Conservation (phyloP, 2,797 vertebrate genomes). For the Gadopsis marmoratus region DNA sequence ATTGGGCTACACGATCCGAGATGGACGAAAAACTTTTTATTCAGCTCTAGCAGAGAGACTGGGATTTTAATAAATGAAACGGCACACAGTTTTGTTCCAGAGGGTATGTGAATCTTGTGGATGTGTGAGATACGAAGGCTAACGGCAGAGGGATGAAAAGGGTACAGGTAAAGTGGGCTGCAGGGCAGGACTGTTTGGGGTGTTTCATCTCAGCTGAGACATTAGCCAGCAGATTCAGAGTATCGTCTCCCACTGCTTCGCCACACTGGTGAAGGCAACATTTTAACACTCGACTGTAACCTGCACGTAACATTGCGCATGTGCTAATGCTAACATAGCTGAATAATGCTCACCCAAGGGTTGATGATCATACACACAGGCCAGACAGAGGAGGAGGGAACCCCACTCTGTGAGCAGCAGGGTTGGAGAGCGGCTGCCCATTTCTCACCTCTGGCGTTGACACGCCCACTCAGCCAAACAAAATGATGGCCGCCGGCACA, state of each 20-base stretch:
- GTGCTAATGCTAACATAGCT: constrained; percentile 32
- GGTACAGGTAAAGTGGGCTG: background rate
- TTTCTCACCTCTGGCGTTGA: constrained; percentile 32
- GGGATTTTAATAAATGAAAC: constrained; percentile 13
- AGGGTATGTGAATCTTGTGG: background rate
- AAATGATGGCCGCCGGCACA: constrained; percentile 44
- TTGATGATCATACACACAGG: constrained; percentile 41
- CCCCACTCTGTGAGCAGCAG: constrained; percentile 32
- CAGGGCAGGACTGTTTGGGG: background rate
- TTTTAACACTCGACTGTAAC: constrained; percentile 38
- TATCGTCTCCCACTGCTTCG: constrained; percentile 12
- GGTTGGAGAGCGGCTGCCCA: constrained; percentile 12
- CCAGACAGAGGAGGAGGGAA: constrained; percentile 33
- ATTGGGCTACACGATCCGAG: background rate
- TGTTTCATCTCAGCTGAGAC: constrained; percentile 51
- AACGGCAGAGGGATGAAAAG: background rate
- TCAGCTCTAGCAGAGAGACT: constrained; percentile 16
- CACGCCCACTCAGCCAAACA: constrained; percentile 49
- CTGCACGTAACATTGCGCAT: background rate
- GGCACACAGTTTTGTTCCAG: background rate
- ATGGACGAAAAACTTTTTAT: background rate
- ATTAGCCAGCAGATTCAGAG: constrained; percentile 34
- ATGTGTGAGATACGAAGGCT: background rate
- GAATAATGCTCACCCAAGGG: constrained; percentile 44
- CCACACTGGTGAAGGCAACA: constrained; percentile 29